Evolutionary conservation across 1,140 invertebrate genomes (phyloP).

Genomic region (Augochlora pura): DNA sequence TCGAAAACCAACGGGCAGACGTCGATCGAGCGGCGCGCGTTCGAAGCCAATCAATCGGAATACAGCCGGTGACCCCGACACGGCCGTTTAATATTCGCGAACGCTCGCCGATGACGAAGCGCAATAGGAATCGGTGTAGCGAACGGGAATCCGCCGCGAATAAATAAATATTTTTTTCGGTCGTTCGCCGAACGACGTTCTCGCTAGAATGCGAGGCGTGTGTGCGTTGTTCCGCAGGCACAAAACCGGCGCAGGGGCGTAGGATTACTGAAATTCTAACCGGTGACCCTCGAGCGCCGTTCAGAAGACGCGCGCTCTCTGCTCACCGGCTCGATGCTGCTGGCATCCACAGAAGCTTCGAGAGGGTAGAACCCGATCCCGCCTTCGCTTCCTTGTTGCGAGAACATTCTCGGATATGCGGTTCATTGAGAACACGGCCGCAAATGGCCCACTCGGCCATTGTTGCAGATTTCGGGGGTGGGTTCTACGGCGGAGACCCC

Average conservation of each 20-base stretch:
- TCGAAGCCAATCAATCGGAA: neutral
- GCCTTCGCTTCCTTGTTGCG: neutral
- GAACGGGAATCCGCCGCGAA: neutral
- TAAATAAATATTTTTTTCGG: constrained; percentile 50
- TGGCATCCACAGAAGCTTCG: constrained; percentile 28
- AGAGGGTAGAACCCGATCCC: constrained; percentile 30
- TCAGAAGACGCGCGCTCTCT: neutral
- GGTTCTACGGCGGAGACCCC: too few relatives aligned
- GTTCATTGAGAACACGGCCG: neutral
- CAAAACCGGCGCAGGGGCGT: constrained; percentile 24
- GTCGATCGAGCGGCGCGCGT: neutral
- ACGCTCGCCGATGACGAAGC: constrained; percentile 30
- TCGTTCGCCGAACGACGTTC: constrained; percentile 12
- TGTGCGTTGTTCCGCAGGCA: too few relatives aligned
- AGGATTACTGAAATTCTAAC: constrained; percentile 42
- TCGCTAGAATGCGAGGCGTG: neutral
- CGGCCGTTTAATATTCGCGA: constrained; percentile 5
- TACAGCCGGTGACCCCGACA: neutral
- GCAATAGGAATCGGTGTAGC: constrained; percentile 21
- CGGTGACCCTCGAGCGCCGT: constrained; percentile 10
- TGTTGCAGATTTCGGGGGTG: too few relatives aligned
- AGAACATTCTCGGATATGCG: neutral
- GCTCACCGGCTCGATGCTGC: constrained; percentile 16
- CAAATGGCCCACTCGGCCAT: too few relatives aligned
- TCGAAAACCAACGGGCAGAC: neutral